Percentiles rank a stretch among this genome's conserved stretches.
Evolutionary conservation across 2,888 invertebrate genomes (phyloP).

Genomic region (Polydrusus tereticollis): DNA sequence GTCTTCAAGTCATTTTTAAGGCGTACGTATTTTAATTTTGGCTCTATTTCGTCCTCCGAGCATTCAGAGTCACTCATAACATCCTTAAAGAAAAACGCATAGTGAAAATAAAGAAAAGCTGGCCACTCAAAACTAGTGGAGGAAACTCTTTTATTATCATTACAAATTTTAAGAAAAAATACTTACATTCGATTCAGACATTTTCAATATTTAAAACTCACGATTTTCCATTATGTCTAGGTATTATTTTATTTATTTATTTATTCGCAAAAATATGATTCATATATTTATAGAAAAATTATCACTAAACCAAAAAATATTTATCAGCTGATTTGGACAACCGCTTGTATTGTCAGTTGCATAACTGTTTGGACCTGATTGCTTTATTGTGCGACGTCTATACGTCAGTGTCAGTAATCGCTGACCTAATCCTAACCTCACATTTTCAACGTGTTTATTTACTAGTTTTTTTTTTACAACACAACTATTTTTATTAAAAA

Average conservation of each 20-base stretch:
- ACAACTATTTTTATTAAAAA: constrained; percentile 28
- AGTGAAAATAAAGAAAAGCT: too few species aligned
- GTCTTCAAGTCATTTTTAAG: constrained; percentile 88
- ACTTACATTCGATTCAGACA: constrained; percentile 53
- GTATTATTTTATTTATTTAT: too few species aligned
- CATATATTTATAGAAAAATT: too few species aligned
- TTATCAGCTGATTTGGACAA: constrained; percentile 31
- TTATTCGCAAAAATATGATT: too few species aligned
- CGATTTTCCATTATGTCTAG: constrained; percentile 54
- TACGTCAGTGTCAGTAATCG: too few species aligned
- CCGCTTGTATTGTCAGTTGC: background rate
- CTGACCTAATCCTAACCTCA: constrained; percentile 23
- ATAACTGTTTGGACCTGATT: too few species aligned
- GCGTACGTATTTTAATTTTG: constrained; percentile 92
- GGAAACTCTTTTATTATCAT: too few species aligned
- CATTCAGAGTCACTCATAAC: constrained; percentile 62
- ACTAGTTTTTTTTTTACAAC: constrained; percentile 4
- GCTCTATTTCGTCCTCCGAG: constrained; percentile 77
- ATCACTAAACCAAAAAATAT: background rate
- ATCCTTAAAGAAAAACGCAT: constrained; percentile 56
- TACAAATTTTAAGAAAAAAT: constrained; percentile 18
- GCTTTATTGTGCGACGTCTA: too few species aligned
- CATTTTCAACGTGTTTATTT: constrained; percentile 34
- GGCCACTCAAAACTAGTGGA: too few species aligned
- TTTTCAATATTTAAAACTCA: constrained; percentile 45